Evolutionary conservation across 2,888 invertebrate species (phyloP).

Genomic region (Tholera decimalis): DNA sequence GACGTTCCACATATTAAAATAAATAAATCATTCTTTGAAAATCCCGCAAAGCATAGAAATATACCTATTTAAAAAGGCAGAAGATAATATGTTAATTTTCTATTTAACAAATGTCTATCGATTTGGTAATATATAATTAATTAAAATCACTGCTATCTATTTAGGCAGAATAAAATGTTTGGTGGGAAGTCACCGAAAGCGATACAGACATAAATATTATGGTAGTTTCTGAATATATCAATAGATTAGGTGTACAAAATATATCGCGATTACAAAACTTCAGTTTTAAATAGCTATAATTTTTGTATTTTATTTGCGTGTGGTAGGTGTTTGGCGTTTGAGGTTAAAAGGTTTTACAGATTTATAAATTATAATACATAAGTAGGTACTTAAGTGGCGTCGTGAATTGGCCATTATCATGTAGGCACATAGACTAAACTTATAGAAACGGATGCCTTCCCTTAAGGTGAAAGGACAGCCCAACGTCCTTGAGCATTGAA

Average conservation of each 20-base stretch:
- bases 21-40: constrained; percentile 38
- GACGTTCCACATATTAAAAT: constrained; percentile 8
- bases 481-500: too few relatives aligned
- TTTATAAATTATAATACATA: constrained; percentile 28
- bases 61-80: constrained; percentile 19
- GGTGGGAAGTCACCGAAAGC: constrained; percentile 34
- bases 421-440: background rate
- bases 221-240: constrained; percentile 46
- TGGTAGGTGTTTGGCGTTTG: constrained; percentile 17
- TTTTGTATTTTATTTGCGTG: constrained; percentile 48
- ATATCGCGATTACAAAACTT: constrained; percentile 36
- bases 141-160: constrained; percentile 33
- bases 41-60: constrained; percentile 24
- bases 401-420: constrained; percentile 20
- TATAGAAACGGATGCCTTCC: constrained; percentile 10
- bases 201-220: constrained; percentile 63
- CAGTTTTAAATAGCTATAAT: constrained; percentile 36
- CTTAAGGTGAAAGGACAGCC: too few relatives aligned
- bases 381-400: too few relatives aligned
- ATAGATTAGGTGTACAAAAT: constrained; percentile 29
- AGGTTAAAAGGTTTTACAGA: constrained; percentile 6
- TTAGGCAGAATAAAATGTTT: constrained; percentile 35
- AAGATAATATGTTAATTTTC: constrained; percentile 44
- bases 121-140: constrained; percentile 42
- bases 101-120: constrained; percentile 23